Percentiles rank a stretch among this genome's conserved stretches.
Evolutionary conservation across 2,797 vertebrate genomes (phyloP).

Genomic region (Melanotaenia boesemani): DNA sequence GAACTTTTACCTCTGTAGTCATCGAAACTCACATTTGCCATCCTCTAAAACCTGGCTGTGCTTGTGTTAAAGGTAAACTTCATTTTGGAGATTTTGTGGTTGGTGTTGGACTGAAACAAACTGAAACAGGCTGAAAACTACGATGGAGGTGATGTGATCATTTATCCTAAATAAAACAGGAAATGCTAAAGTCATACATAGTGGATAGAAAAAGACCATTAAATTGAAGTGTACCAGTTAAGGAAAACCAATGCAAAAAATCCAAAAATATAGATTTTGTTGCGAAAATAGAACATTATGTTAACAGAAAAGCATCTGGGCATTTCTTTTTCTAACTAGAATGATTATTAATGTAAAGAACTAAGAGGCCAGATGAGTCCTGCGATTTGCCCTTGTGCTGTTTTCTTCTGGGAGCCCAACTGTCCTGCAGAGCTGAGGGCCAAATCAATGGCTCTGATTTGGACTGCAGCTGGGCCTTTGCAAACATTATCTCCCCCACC

Average conservation of each 20-base stretch:
- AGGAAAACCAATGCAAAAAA: not conserved
- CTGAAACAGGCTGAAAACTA: not conserved
- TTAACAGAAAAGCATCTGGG: constrained; percentile 55
- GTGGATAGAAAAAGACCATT: constrained; percentile 11
- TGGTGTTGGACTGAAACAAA: constrained; percentile 12
- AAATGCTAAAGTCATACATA: not conserved
- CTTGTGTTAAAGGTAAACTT: constrained; percentile 19
- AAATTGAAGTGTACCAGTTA: not conserved
- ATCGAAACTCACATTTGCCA: constrained; percentile 41
- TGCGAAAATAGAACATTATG: constrained; percentile 17
- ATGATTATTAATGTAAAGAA: constrained; percentile 69
- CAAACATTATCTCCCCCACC: constrained; percentile 54
- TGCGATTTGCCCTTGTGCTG: constrained; percentile 44
- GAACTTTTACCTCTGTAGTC: constrained; percentile 23
- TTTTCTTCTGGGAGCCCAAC: constrained; percentile 61
- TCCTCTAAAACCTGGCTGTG: constrained; percentile 29
- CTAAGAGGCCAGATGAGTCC: constrained; percentile 70
- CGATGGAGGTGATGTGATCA: not conserved
- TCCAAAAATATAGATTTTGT: not conserved
- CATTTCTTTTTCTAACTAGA: constrained; percentile 59
- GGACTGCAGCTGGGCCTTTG: constrained; percentile 72
- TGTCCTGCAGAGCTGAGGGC: constrained; percentile 62
- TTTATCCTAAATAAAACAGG: constrained; percentile 20
- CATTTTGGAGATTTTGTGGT: constrained; percentile 15
- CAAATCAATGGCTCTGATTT: constrained; percentile 75